Evolutionary conservation across 2,888 invertebrate genomes (phyloP).

Genomic region (Nomada fucata): DNA sequence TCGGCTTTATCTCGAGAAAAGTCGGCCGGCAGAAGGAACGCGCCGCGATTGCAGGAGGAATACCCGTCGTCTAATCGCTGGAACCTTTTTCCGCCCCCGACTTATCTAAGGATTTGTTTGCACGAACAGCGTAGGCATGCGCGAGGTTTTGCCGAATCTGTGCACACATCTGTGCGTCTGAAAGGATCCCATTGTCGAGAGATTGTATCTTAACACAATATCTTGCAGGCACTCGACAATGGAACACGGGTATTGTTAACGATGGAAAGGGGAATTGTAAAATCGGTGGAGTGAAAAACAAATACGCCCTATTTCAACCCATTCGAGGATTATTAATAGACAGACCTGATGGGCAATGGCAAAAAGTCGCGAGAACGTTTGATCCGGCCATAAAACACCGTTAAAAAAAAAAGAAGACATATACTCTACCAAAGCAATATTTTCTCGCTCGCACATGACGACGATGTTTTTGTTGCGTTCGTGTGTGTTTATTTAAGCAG

Average conservation of each 20-base stretch:
- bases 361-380: conserved; percentile 1
- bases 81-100: background rate
- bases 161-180: too few species aligned
- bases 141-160: conserved; percentile 4
- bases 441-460: conserved; percentile 36
- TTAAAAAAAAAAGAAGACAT: background rate
- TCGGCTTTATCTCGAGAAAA: conserved; percentile 33
- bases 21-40: background rate
- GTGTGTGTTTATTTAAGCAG: conserved; percentile 60
- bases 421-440: conserved; percentile 18
- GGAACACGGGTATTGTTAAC: too few species aligned
- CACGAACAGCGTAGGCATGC: background rate
- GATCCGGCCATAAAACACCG: conserved; percentile 18
- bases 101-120: conserved; percentile 35
- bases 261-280: too few species aligned
- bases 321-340: background rate
- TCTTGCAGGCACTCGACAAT: too few species aligned
- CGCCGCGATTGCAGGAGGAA: conserved; percentile 30
- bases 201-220: too few species aligned
- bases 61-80: conserved; percentile 24
- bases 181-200: too few species aligned
- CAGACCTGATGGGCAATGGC: background rate
- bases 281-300: too few species aligned
- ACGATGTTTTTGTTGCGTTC: conserved; percentile 56
- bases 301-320: too few species aligned